Base-by-base conservation (phyloP, 2,113 vertebrate genomes). In the Pterocles gutturalis region DNA sequence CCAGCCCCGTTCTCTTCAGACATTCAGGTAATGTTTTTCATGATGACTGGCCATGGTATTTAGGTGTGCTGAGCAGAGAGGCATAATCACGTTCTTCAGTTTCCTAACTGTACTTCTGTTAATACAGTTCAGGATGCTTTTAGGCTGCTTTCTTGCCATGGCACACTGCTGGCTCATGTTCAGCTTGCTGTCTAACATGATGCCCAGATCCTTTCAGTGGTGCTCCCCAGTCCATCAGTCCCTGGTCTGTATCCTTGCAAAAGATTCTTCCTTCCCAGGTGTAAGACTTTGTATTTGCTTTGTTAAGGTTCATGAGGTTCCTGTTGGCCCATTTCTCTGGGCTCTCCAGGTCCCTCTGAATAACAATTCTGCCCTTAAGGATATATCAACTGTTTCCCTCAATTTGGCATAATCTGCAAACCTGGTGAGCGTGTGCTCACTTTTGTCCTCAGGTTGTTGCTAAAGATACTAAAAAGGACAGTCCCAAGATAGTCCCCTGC, bases 1-100 rank as follows among this genome's bases (percentile, higher is more conserved):
- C 99, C 99, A 71, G 99, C 99, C 36, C 98, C 98, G 0, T 99
- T 99, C 89, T n/a, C 83, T 90, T 97, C 98, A 45, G 97, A 99
- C 65, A 73, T 92, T 94, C 98, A 99, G 98, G 99, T 99, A 98
- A 87, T 93, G 17, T 46, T 72, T 95, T 78, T 79, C 38, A 28
- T 81, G 6, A 87, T 80, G 31, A 46, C 9, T 79, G 21, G 1
- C 41, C 41, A 41, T 41, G 17, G 19, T 75, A 62, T 62, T 33
- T 51, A 84, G 31, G 36, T n/a, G 48, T 45, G 24, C 41, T 51
- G 28, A 57, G 33, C 48, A 67, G 16, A 67, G 7, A 13, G 18
- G 7, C 20, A 34, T 73, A 60, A 46, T 66, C 5, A 33, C 4
- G 1, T 78, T 55, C 22, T 28, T 67, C 54, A 28, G 0, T 72